Percentiles rank a stretch among this genome's conserved stretches.
Evolutionary conservation across 2,888 invertebrate species (phyloP).

Genomic region (Epistrophe grossulariae): DNA sequence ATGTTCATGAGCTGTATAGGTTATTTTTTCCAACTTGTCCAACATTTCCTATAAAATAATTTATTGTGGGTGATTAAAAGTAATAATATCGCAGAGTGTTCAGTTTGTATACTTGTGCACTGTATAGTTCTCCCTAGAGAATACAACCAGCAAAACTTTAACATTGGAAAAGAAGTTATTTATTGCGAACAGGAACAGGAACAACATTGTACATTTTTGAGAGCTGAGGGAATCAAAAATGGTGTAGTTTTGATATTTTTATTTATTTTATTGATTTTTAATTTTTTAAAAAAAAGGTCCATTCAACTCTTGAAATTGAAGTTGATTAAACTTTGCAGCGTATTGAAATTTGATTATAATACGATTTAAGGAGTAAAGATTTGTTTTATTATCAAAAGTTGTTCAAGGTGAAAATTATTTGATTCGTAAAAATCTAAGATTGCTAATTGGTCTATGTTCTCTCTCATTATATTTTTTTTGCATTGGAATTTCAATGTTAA

Average conservation of each 20-base stretch:
- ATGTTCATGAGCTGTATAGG: background rate
- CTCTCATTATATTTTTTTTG: too few species aligned
- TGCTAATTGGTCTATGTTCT: background rate
- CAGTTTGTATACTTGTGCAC: constrained; percentile 16
- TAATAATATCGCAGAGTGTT: constrained; percentile 18
- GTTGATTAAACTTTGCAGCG: background rate
- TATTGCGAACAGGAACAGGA: constrained; percentile 9
- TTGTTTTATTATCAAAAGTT: background rate
- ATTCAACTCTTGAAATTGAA: background rate
- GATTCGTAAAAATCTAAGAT: background rate
- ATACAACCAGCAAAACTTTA: constrained; percentile 8
- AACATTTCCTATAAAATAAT: constrained; percentile 27
- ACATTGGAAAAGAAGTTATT: constrained; percentile 24
- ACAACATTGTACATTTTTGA: background rate
- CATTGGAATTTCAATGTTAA: too few species aligned
- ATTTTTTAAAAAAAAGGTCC: background rate
- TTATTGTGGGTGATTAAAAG: constrained; percentile 35
- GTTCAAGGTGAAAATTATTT: background rate
- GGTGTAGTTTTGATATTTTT: constrained; percentile 23
- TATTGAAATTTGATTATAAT: background rate
- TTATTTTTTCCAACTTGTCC: constrained; percentile 10
- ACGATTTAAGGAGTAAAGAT: background rate
- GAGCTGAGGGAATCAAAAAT: constrained; percentile 15
- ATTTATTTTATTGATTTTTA: constrained; percentile 21
- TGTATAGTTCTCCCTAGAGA: constrained; percentile 16